Conservation (phyloP, 2,888 invertebrate genomes). For the Pristionchus entomophagus region DNA sequence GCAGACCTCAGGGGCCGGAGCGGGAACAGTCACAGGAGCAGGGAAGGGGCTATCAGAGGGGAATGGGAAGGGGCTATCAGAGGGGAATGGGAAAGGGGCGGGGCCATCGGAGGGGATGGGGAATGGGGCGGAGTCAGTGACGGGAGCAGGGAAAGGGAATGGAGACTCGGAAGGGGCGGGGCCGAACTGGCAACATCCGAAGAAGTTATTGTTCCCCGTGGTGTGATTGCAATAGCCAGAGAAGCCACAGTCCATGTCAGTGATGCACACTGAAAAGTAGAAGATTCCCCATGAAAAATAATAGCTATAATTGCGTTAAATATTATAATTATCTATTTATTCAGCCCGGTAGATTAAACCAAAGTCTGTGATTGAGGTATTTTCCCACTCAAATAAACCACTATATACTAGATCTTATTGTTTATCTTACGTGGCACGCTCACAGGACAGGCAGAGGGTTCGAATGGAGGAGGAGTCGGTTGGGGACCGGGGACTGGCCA, state of each 20-base stretch:
- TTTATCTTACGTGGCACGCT: neutral
- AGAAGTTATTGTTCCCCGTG: neutral
- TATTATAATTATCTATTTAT: neutral
- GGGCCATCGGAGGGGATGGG: neutral
- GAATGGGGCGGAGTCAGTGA: neutral
- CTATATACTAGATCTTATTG: too few relatives aligned
- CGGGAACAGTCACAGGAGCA: neutral
- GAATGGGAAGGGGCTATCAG: neutral
- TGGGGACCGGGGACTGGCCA: neutral
- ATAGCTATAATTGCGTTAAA: neutral
- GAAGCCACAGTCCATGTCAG: neutral
- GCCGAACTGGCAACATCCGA: conserved; percentile 2
- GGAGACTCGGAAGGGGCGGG: neutral
- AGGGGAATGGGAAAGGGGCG: too few relatives aligned
- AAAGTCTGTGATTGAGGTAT: too few relatives aligned
- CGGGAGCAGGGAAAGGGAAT: neutral
- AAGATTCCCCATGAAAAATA: neutral
- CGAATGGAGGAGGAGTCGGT: neutral
- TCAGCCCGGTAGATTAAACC: neutral
- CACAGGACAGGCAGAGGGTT: neutral
- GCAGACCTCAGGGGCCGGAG: neutral
- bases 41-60: too few relatives aligned
- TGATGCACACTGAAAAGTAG: neutral
- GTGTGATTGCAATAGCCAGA: neutral
- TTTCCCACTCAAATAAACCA: too few relatives aligned